Evolutionary conservation across 2,888 invertebrate species (phyloP), one percentile per base, ranked within the genome.

Genomic region (Thymelicus sylvestris): DNA sequence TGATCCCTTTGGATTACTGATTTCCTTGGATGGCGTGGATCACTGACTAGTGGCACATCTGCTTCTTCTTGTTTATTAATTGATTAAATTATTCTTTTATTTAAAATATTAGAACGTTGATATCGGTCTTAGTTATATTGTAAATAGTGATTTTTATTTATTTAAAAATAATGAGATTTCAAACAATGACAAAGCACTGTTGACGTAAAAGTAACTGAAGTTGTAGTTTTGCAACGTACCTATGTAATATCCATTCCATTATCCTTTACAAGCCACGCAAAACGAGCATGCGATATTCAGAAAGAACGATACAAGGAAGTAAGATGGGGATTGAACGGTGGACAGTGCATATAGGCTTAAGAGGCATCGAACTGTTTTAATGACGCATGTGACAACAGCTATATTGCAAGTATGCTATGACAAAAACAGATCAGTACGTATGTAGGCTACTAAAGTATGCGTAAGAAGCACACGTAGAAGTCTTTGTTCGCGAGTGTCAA

Each of bases 331-430:
- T 8, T 39, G 38, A 31, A 48, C 48, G 48, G 6, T 19, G 41
- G 15, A 64, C 48, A 50, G 39, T 65, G 52, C 52, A 41, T 19
- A 65, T 41, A 55, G 1, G 39, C 65, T 31, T 65, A 52, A 65
- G 52, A 52, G 52, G 52, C 52, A 50, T 52, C 52, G 65, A 65
- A 52, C 65, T 65, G 52, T 65, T 19, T 19, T 55, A 52, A 39
- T 65, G 52, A 65, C 65, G 52, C 41, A 65, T 65, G 65, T 65
- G 65, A 39, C 64, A 64, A 64, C 52, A 41, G n/a, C n/a, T n/a
- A 65, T 55, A 52, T 52, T 41, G 65, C 65, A 65, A 65, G 52
- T 55, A 55, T 38, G 15, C 52, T 50, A 65, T 38, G 19, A 65
- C 52, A 65, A 65, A 41, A 65, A 65, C 52, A 31, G 41, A 8